These are phyloP conservation scores for Hirudinaria manillensis DNA, from an alignment of 2,888 invertebrate genomes.

Conservation along the genomic window DNA sequence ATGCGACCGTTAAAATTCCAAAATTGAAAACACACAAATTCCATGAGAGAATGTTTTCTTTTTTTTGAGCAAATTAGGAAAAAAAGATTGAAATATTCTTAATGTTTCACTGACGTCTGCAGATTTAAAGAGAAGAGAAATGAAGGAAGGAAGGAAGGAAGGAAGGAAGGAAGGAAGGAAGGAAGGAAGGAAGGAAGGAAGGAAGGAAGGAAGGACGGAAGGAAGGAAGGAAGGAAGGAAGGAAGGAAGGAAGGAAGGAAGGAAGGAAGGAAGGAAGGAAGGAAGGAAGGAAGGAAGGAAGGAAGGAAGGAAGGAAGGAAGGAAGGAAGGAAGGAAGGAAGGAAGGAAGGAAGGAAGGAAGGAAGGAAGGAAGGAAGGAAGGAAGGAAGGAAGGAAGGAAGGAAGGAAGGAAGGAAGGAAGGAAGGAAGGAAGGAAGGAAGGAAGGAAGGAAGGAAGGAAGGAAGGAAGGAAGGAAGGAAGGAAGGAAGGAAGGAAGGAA, in stretches of 20 bases:
- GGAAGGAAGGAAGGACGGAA: background rate
- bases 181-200: background rate
- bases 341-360: too few species aligned
- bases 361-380: too few species aligned
- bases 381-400: too few species aligned
- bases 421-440: slow-evolving; percentile 20
- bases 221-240: background rate
- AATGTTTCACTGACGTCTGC: too few species aligned
- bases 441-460: slow-evolving; percentile 27
- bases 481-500: slow-evolving; percentile 27
- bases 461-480: slow-evolving; percentile 27
- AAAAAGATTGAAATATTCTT: too few species aligned
- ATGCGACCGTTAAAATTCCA: background rate
- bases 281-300: background rate
- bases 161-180: background rate
- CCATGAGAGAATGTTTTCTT: background rate
- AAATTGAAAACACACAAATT: background rate
- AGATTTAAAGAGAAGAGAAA: background rate
- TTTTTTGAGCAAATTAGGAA: background rate
- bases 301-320: too few species aligned
- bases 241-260: background rate
- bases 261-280: background rate
- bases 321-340: too few species aligned
- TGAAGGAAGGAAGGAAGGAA: background rate
- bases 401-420: too few species aligned